Conservation (phyloP, 2,113 vertebrate species). For the Actenoides hombroni region DNA sequence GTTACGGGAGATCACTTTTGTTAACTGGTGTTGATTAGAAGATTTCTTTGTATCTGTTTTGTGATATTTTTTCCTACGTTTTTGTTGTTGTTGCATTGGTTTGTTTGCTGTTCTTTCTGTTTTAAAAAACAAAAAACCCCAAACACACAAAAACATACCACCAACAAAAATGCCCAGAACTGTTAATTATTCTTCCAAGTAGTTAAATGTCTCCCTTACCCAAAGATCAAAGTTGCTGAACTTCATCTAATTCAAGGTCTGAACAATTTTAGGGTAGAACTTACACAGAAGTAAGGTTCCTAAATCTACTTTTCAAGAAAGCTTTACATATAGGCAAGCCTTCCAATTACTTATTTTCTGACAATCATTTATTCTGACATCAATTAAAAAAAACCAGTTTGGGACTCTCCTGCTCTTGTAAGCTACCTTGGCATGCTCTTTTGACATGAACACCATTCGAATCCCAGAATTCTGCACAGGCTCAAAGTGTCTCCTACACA, state of each 20-base stretch:
- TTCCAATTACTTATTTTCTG: neutral
- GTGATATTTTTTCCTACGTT: neutral
- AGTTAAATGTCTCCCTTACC: neutral
- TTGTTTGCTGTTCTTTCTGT: neutral
- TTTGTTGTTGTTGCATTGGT: no score
- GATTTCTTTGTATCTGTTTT: neutral
- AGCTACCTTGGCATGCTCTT: neutral
- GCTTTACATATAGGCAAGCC: neutral
- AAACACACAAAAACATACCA: no score
- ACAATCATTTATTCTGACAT: neutral
- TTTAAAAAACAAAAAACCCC: neutral
- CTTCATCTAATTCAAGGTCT: neutral
- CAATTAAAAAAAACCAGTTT: neutral
- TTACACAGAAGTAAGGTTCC: neutral
- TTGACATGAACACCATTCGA: neutral
- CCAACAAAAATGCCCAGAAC: fast-evolving
- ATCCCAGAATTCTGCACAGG: neutral
- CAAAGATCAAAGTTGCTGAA: neutral
- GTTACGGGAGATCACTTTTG: neutral
- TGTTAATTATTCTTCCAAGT: neutral
- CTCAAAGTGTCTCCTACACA: neutral
- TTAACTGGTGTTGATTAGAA: neutral
- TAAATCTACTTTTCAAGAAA: neutral
- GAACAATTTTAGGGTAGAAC: neutral
- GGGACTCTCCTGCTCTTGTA: neutral